Evolutionary conservation across 2,797 vertebrate species (phyloP), one percentile per base, ranked within the genome.

Genomic region (Danio albolineatus): DNA sequence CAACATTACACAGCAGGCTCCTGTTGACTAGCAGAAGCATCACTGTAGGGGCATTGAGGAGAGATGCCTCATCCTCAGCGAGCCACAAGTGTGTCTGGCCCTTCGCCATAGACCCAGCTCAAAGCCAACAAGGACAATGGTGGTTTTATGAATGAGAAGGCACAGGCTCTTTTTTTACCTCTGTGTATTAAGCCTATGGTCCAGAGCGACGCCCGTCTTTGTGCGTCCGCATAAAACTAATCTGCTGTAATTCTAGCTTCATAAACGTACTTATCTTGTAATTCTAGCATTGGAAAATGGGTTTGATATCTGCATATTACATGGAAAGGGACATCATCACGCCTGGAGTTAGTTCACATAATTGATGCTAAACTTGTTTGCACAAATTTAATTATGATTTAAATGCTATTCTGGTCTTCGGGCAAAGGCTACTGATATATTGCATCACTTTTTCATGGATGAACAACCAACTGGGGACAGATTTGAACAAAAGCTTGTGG

Each of bases 1-100:
- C 82, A 93, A 94, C 93, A 79, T 60, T 28, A 86, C 88, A 86
- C 90, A 91, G 86, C 86, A 87, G 86, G 89, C 88, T 89, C 85
- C 87, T 90, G 88, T 88, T 90, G 89, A 90, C 85, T 86, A 81
- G 87, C 87, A 88, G 85, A 79, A 91, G 87, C 81, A 88, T 90
- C 88, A 90, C 82, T 89, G 84, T 86, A 85, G 89, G 88, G 85
- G 87, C 84, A 78, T 88, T 87, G 88, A 89, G 88, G 88, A 87
- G 71, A 81, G 79, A 69, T 81, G 83, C 81, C 82, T 76, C 71
- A 81, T 84, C 74, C 83, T 69, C 81, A 80, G 76, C 59, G 76
- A 80, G 71, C 79, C 67, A 73, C 82, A 85, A 83, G 76, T 74
- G 71, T 54, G 60, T 65, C 79, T 79, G 75, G 46, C 81, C 73